Percentiles rank a stretch among this genome's conserved stretches.
These are phyloP conservation scores for Acipenser oxyrinchus DNA, from an alignment of 2,797 vertebrate species.

Conservation along the genomic window DNA sequence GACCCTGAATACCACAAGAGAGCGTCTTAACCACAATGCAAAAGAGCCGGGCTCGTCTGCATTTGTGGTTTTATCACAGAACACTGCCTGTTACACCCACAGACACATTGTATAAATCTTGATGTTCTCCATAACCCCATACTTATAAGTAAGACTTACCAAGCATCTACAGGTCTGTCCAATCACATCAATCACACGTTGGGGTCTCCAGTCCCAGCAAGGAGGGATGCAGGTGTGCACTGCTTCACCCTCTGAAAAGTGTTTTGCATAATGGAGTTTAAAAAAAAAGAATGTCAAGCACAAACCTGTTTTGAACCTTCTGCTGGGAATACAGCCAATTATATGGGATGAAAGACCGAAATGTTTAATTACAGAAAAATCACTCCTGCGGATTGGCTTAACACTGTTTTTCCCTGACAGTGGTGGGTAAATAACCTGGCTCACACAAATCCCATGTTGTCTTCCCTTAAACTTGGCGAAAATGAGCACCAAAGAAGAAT, in stretches of 20 bases:
- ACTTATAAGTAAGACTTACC: no score
- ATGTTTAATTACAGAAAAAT: conserved; percentile 20
- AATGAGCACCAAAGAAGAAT: background rate
- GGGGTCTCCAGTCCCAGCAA: no score
- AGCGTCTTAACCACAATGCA: no score
- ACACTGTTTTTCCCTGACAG: background rate
- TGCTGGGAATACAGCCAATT: background rate
- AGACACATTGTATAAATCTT: background rate
- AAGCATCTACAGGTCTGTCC: no score
- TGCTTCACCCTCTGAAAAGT: background rate
- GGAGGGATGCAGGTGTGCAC: background rate
- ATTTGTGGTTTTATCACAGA: no score
- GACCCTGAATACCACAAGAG: no score
- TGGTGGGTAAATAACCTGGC: conserved; percentile 10
- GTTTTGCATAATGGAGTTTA: background rate
- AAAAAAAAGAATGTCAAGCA: background rate
- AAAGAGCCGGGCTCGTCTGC: no score
- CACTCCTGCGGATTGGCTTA: conserved; percentile 6
- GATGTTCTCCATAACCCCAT: conserved; percentile 5
- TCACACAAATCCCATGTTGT: conserved; percentile 14
- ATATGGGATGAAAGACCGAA: conserved; percentile 9
- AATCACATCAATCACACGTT: no score
- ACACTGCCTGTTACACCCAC: no score
- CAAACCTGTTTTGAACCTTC: background rate
- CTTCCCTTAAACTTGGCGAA: conserved; percentile 9